These are phyloP conservation scores for Ochotona curzoniae DNA, from an alignment of 2,113 vertebrate species.

Conservation along the genomic window DNA sequence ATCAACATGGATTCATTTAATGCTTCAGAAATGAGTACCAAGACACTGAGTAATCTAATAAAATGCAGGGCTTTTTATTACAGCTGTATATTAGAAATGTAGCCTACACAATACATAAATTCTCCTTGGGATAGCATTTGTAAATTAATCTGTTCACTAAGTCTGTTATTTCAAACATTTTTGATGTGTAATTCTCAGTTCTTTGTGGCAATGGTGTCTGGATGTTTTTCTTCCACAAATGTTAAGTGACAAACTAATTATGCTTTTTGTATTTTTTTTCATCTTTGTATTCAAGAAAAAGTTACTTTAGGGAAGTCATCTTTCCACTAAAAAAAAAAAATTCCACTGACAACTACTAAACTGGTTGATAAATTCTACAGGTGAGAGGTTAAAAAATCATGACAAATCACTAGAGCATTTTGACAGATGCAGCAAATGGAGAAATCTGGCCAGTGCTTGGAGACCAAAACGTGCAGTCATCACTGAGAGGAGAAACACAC, in stretches of 20 bases:
- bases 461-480: no score
- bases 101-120: conserved; percentile 10
- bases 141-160: conserved; percentile 42
- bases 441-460: neutral
- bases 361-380: neutral
- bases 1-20: neutral
- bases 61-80: neutral
- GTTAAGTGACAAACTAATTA: conserved; percentile 23
- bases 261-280: neutral
- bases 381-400: neutral
- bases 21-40: neutral
- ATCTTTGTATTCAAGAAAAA: neutral
- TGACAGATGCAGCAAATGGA: neutral
- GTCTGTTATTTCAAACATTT: neutral
- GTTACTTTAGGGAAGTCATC: neutral
- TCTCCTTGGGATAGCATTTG: neutral
- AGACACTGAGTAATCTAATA: conserved; percentile 22
- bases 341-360: neutral
- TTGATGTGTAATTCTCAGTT: conserved; percentile 4
- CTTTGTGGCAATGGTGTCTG: conserved; percentile 10
- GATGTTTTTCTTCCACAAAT: conserved; percentile 35
- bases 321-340: neutral
- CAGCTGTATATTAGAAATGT: neutral
- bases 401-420: conserved; percentile 15
- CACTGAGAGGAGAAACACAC: no score